Base-by-base conservation (phyloP, 2,797 vertebrate genomes). In the Cottoperca gobio region DNA sequence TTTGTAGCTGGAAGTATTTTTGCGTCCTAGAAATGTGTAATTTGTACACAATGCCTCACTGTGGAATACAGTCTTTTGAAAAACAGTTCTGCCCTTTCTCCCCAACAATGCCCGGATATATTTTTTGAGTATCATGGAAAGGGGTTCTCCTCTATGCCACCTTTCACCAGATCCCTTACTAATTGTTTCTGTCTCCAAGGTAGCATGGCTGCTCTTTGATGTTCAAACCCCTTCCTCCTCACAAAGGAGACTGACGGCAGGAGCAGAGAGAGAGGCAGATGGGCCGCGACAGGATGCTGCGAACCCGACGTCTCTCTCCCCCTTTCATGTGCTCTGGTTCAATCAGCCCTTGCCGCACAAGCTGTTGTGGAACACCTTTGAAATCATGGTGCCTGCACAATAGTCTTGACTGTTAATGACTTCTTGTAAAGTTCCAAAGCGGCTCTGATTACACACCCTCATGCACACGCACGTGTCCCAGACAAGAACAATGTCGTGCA, bases 311-410 rank as follows among this genome's bases (percentile, higher is more conserved):
- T 95, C 94, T 95, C 93, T 94, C 93, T 95, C 89, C 92, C 91
- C 88, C 94, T 95, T 94, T 95, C 95, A 95, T 95, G 94, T 95
- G 92, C 92, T 94, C 91, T 78, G 91, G 95, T 95, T 95, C 95
- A 95, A 95, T 95, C 94, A 95, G 93, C 91, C 93, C 89, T 93
- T 70, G 82, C 92, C 90, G 89, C 92, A 95, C 94, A 95, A 95
- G 95, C 95, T 96, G 95, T 94, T 95, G 94, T 91, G 91, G 93
- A 95, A 93, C 95, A 94, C 94, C 94, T 96, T 95, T 95, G 93
- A 95, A 95, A 95, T 95, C 92, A 91, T 78, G 90, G 88, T 84
- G 91, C 91, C 92, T 92, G 91, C 93, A 95, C 94, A 95, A 95
- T 94, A 95, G 94, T 94, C 94, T 91, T 94, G 93, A 95, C 94